Percentiles rank a stretch among this genome's conserved stretches.
These are phyloP conservation scores for Coronaproctus castanopsis DNA, from an alignment of 2,888 invertebrate genomes.

Conservation along the genomic window DNA sequence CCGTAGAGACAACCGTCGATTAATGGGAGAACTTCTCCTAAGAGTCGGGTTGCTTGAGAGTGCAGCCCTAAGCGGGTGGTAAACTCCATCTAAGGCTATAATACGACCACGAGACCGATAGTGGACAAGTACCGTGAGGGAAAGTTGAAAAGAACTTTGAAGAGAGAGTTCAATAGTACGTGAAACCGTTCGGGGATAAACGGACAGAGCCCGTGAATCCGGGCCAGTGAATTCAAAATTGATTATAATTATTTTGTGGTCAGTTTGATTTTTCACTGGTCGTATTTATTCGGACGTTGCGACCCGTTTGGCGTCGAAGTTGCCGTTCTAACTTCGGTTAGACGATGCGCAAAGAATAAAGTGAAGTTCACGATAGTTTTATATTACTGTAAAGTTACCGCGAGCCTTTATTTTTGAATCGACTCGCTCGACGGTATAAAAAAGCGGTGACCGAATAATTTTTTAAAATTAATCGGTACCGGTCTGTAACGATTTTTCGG, in stretches of 20 bases:
- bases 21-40: slow-evolving; percentile 22
- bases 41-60: slow-evolving; percentile 39
- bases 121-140: slow-evolving; percentile 45
- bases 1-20: slow-evolving; percentile 23
- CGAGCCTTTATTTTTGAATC: no score
- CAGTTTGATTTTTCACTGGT: slow-evolving; percentile 1
- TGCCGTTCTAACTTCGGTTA: no score
- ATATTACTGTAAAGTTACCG: no score
- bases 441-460: no score
- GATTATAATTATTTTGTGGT: background rate
- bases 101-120: slow-evolving; percentile 43
- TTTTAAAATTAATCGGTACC: no score
- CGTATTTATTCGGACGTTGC: slow-evolving; percentile 14
- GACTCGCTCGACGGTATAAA: no score
- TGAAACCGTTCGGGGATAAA: no score
- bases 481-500: no score
- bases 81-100: slow-evolving; percentile 37
- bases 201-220: slow-evolving; percentile 19
- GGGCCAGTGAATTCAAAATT: slow-evolving; percentile 24
- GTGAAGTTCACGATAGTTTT: no score
- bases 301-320: slow-evolving; percentile 12
- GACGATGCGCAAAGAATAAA: no score
- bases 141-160: slow-evolving; percentile 51
- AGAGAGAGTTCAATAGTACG: slow-evolving; percentile 35
- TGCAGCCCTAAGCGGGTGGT: slow-evolving; percentile 41